Evolutionary conservation across 2,888 invertebrate species (phyloP).

Genomic region (Gasteruption jaculator): DNA sequence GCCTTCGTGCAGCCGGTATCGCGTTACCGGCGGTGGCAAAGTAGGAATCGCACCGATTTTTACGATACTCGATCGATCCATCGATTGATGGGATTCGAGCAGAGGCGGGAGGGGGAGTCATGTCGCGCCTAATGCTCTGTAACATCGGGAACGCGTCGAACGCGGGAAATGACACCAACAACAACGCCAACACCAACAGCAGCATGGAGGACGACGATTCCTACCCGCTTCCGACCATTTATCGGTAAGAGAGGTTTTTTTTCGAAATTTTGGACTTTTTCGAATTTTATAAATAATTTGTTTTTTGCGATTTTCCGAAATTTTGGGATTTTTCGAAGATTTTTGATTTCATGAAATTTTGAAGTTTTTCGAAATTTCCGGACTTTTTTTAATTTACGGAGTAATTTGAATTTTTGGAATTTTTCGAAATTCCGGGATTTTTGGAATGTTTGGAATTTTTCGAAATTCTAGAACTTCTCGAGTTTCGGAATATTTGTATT

Average conservation of each 20-base stretch:
- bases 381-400: too few relatives aligned
- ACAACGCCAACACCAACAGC: slow-evolving; percentile 73
- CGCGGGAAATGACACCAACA: slow-evolving; percentile 52
- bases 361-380: too few relatives aligned
- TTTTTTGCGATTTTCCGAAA: not conserved
- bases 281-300: not conserved
- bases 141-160: slow-evolving; percentile 55
- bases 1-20: too few relatives aligned
- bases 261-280: not conserved
- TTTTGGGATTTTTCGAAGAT: not conserved
- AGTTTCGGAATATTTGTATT: too few relatives aligned
- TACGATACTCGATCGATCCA: too few relatives aligned
- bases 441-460: too few relatives aligned
- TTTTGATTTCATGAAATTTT: not conserved
- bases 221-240: slow-evolving; percentile 81
- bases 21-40: too few relatives aligned
- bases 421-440: too few relatives aligned
- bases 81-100: too few relatives aligned
- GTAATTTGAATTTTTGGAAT: too few relatives aligned
- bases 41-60: too few relatives aligned
- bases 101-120: slow-evolving; percentile 36
- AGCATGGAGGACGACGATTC: slow-evolving; percentile 74
- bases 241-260: slow-evolving; percentile 65
- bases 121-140: slow-evolving; percentile 74
- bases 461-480: too few relatives aligned